Base-by-base conservation (phyloP, 2,888 invertebrate genomes). In the Sinodicranocentrus sp. region DNA sequence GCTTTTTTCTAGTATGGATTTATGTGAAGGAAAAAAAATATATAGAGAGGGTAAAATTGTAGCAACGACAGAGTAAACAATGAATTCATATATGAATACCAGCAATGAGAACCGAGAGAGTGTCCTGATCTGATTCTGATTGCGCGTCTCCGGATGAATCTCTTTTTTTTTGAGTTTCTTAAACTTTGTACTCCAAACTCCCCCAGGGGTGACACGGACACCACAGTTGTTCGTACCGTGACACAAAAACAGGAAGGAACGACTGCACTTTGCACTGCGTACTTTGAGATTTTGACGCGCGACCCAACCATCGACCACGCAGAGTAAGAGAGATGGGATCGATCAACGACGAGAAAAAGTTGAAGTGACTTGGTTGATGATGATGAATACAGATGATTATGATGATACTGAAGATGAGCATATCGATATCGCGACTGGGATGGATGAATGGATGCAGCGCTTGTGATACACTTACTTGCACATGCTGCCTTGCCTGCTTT, bases 381-480 rank as follows among this genome's bases (percentile, higher is more conserved):
- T 59, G 26, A 26, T 59, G 59, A 59, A 26, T 26, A 59, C 59
- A 59, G 26, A 59, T 17, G 52, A 52, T 52, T n/a, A 48, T 48
- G 52, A 17, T 52, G 19, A 19, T 52, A 26, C 52, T 63, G 77
- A 77, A 23, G 77, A 67, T 76, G 76, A 67, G 48, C 67, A 67
- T 39, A 52, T 65, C 76, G 77, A 33, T 33, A 33, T 33, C 77
- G 68, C 57, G 39, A 76, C 54, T 23, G 67, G 65, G 5, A 6
- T 33, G 33, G 33, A 68, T 39, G 68, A 77, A 21, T 68, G 43
- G 57, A 67, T 76, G 28, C 65, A 76, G 76, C 76, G 76, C 39
- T 63, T 76, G 68, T 67, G 21, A 59, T 26, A 77, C 68, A 77
- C 77, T 68, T 68, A 77, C 78, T 78, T 78, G 78, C 19, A 63